Percentiles rank a stretch among this genome's conserved stretches.
These are phyloP conservation scores for Lagenorhynchus albirostris DNA, from an alignment of 2,113 vertebrate genomes.

Conservation along the genomic window DNA sequence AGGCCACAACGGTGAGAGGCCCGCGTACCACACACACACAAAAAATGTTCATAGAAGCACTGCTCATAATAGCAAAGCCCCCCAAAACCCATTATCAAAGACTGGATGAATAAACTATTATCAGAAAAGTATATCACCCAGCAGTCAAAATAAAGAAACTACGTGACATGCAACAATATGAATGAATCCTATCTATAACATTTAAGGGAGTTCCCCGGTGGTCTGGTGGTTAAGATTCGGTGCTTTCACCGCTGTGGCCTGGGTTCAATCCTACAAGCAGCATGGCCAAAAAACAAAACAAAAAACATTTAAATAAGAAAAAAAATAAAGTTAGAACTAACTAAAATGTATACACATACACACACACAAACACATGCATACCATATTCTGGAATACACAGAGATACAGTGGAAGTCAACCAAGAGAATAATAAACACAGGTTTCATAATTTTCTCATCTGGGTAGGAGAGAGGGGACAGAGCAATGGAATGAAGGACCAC, in stretches of 20 bases:
- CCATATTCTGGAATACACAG: not conserved
- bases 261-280: too few species aligned
- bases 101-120: not conserved
- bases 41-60: not conserved
- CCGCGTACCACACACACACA: accelerated
- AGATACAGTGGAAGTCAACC: not conserved
- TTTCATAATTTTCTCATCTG: not conserved
- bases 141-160: not conserved
- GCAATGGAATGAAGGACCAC: not conserved
- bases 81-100: not conserved
- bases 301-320: not conserved
- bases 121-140: not conserved
- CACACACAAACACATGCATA: not conserved
- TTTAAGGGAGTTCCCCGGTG: not conserved
- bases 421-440: not conserved
- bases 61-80: not conserved
- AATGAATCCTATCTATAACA: not conserved
- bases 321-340: not conserved
- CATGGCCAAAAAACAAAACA: too few species aligned
- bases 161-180: not conserved
- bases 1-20: too few species aligned
- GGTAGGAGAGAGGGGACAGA: not conserved
- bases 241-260: too few species aligned
- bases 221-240: too few species aligned
- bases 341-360: not conserved